Percentiles rank a stretch among this genome's conserved stretches.
Conservation (phyloP, 2,113 vertebrate species). For the Epinephelus lanceolatus region DNA sequence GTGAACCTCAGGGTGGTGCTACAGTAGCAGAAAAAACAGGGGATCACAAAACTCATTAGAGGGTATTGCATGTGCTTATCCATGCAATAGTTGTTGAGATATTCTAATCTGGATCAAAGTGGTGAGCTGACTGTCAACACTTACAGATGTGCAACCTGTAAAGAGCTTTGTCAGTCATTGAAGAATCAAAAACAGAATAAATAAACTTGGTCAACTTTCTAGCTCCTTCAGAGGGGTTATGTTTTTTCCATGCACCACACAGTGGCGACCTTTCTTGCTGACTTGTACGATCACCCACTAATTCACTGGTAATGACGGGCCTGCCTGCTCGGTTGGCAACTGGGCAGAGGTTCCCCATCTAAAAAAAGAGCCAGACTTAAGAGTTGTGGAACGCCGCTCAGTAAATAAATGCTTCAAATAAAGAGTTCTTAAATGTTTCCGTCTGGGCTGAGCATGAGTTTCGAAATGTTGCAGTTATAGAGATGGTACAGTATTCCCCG, state of each 20-base stretch:
- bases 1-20: not conserved
- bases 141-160: not conserved
- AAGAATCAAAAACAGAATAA: not conserved
- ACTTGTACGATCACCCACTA: constrained; percentile 13
- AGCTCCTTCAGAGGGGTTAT: not conserved
- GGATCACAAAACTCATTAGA: not conserved
- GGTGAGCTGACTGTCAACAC: too few species aligned
- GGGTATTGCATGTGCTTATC: not conserved
- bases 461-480: not conserved
- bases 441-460: constrained; percentile 30
- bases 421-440: constrained; percentile 44
- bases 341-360: constrained; percentile 29
- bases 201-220: not conserved
- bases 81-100: not conserved
- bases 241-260: constrained; percentile 18
- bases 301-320: constrained; percentile 41
- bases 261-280: constrained; percentile 6
- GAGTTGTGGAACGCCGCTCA: constrained; percentile 22
- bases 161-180: not conserved
- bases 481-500: constrained; percentile 21
- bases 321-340: constrained; percentile 45
- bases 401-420: constrained; percentile 44
- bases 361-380: constrained; percentile 25
- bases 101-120: not conserved
- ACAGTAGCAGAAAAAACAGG: not conserved